Base-by-base conservation (phyloP, 1,140 invertebrate species). In the Oreohelix idahoensis region DNA sequence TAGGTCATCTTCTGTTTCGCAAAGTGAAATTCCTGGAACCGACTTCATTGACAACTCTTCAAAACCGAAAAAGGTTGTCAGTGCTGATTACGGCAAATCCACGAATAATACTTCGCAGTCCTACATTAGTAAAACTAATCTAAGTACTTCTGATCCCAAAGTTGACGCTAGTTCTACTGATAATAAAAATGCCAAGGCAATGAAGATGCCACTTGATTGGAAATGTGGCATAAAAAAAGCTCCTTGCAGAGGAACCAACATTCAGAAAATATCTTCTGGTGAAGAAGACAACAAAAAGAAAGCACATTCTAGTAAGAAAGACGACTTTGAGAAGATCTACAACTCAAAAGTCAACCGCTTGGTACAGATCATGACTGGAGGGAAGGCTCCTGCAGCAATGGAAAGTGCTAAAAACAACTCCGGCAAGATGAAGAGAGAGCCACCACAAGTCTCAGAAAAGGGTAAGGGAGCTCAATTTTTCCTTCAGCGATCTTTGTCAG, bases 281-380 rank as follows among this genome's bases (percentile, higher is more conserved):
- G 73, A 42, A 29, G 39, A 26, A 23, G 17, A 75, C 39, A 75
- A 39, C 29, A 39, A 2, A 10, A 13, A 1, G 20, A 49, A 8
- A 13, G 2, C n/a, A 45, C 45, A 23, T 13, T 32, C 42, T 10
- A 20, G 35, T n/a, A 10, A 29, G 29, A 45, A 15, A 5, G 63
- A 73, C 79, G 73, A 69, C 39, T 81, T 81, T 73, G 79, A 81
- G 32, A 38, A 73, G 13, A 39, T 81, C 35, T 73, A 81, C 36
- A 39, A 81, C 42, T 51, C 66, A 29, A 75, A 82, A 63, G 70
- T 53, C 0, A 58, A 39, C 71, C n/a, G 49, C 0, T 51, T 82
- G 13, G 35, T 38, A n/a, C 45, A 82, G 10, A 38, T 39, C 17
- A 74, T 75, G 49, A 58, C n/a, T 1, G 71, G 29, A 26, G 29